Base-by-base conservation (phyloP, 2,113 vertebrate genomes). In the Phyllostomus discolor region DNA sequence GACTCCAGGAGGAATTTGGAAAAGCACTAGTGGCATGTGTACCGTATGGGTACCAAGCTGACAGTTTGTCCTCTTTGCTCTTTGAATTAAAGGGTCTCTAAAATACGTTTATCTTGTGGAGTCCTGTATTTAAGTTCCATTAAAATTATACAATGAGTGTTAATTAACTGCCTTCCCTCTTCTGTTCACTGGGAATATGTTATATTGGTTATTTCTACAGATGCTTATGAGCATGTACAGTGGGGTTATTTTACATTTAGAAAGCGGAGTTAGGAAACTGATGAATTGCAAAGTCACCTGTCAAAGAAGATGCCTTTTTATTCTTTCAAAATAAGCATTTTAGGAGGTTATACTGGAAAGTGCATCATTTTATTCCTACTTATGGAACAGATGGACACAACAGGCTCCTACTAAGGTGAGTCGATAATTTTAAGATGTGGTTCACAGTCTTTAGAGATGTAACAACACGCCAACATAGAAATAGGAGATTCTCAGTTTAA, bases 41-140 rank as follows among this genome's bases (percentile, higher is more conserved):
- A 85, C 50, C 4, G 41, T 46, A 22, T 64, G 26, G 19, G 15
- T 35, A 70, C 14, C 31, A 92, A n/a, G 1, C 1, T 52, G 20
- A 72, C 12, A 24, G 14, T 64, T 10, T 84, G 46, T 48, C 7
- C 66, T 95, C 64, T 76, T 64, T 66, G 24, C 2, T 81, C 62
- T 50, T 83, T 90, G 59, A 14, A 79, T 50, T 76, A 76, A 95
- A 86, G 62, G 10, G 6, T 88, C 22, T 75, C 69, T 79, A 78
- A 86, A 24, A 90, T 72, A 28, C 80, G 28, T 59, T 78, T 96
- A 95, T 79, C 75, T 81, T 91, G 10, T 96, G 59, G 94, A 94
- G 19, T 69, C n/a, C 11, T 80, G 17, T 38, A 87, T 93, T 80
- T 94, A 92, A 69, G 80, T 94, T 88, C 54, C 38, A 93, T 41